Conservation (phyloP, 2,113 vertebrate genomes). For the Rafetus swinhoei region DNA sequence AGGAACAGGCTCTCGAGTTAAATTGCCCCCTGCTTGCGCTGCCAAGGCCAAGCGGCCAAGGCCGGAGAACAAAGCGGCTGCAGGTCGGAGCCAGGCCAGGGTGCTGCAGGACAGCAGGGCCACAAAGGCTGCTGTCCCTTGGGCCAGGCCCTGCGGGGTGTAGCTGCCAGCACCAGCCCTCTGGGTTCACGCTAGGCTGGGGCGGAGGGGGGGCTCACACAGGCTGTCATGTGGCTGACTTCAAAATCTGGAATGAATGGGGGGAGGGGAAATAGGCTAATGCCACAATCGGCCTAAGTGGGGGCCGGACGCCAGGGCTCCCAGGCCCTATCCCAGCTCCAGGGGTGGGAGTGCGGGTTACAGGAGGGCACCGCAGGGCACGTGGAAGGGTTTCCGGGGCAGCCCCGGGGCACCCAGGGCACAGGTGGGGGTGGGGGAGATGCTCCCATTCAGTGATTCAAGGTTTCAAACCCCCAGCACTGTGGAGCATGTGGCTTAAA, state of each 20-base stretch:
- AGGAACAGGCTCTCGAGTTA: background rate
- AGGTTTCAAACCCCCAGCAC: background rate
- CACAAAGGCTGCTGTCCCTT: too few species aligned
- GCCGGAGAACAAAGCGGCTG: background rate
- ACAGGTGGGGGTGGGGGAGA: background rate
- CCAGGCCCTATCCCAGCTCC: background rate
- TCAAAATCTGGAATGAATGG: background rate
- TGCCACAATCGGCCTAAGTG: background rate
- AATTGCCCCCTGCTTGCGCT: background rate
- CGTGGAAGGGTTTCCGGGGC: background rate
- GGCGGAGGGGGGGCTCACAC: too few species aligned
- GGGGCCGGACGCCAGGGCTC: background rate
- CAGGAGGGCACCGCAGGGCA: fast-evolving
- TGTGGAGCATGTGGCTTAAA: background rate
- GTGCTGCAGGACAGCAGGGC: background rate
- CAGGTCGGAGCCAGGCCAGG: background rate
- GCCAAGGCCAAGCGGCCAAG: background rate
- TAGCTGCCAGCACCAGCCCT: background rate
- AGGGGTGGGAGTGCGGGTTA: background rate
- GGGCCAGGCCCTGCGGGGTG: too few species aligned
- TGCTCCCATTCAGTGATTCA: background rate
- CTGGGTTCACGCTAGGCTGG: background rate
- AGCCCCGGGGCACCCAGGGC: too few species aligned
- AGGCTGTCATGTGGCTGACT: background rate
- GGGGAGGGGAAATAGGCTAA: background rate